These are phyloP conservation scores for Calliphora vomitoria DNA, from an alignment of 2,888 invertebrate genomes.

Conservation along the genomic window DNA sequence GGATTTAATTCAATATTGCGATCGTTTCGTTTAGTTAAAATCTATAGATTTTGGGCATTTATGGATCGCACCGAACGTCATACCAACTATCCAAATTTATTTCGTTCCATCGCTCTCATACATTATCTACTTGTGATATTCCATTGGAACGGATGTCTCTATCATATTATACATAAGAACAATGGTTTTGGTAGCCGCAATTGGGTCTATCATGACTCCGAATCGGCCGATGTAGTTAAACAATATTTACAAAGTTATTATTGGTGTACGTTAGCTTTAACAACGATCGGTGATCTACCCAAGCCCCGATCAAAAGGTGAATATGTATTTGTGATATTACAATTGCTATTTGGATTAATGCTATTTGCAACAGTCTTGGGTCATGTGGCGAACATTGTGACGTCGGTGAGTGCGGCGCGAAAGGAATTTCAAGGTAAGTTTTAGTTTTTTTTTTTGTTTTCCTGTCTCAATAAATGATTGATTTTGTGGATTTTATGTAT, in stretches of 20 bases:
- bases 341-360: conserved; percentile 96
- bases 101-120: conserved; percentile 95
- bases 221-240: conserved; percentile 94
- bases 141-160: conserved; percentile 99
- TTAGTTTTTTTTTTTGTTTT: neutral
- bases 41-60: conserved; percentile 99
- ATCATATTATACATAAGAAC: conserved; percentile 98
- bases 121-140: conserved; percentile 99
- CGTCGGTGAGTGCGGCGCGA: conserved; percentile 97
- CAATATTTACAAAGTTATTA: conserved; percentile 99
- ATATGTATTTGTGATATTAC: conserved; percentile 97
- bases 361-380: conserved; percentile 98
- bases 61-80: conserved; percentile 99
- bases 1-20: conserved; percentile 98
- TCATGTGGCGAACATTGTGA: conserved; percentile 99
- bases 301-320: conserved; percentile 96
- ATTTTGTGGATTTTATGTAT: conserved; percentile 2
- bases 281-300: conserved; percentile 97
- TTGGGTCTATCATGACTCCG: conserved; percentile 95
- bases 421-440: conserved; percentile 98
- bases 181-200: conserved; percentile 97
- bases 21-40: conserved; percentile 97
- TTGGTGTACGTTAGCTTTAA: conserved; percentile 98
- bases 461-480: neutral
- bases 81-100: conserved; percentile 99